These are phyloP conservation scores for Asteroscopus sphinx DNA, from an alignment of 2,888 invertebrate genomes.

Conservation along the genomic window DNA sequence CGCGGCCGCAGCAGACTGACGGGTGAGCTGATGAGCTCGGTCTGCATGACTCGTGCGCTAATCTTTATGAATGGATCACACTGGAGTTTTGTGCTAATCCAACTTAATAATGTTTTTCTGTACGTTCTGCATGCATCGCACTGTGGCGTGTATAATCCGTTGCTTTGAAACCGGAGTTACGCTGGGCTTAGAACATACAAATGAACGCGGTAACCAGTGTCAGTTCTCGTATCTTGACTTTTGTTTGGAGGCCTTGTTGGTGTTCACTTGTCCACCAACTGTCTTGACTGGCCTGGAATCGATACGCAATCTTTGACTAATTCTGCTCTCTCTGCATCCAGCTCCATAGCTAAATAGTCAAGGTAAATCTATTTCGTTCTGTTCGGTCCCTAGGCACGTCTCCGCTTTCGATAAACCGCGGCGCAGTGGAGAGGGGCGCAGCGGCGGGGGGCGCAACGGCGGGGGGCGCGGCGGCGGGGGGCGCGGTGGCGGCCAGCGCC, in stretches of 20 bases:
- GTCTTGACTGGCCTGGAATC: not conserved
- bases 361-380: not conserved
- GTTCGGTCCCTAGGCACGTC: slow-evolving; percentile 60
- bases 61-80: slow-evolving; percentile 8
- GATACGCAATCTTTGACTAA: not conserved
- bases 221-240: not conserved
- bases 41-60: slow-evolving; percentile 24
- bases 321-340: not conserved
- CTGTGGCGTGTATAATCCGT: not conserved
- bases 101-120: slow-evolving; percentile 1
- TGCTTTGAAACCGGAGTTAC: not conserved
- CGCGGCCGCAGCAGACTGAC: slow-evolving; percentile 46
- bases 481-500: slow-evolving; percentile 65
- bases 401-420: slow-evolving; percentile 62
- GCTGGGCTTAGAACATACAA: not conserved
- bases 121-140: slow-evolving; percentile 23
- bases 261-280: not conserved
- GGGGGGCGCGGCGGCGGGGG: slow-evolving; percentile 16
- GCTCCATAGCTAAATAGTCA: not conserved
- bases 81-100: slow-evolving; percentile 14
- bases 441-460: slow-evolving; percentile 66
- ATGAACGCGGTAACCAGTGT: not conserved
- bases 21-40: slow-evolving; percentile 71
- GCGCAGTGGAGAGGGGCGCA: slow-evolving; percentile 7
- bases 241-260: not conserved